Evolutionary conservation across 2,888 invertebrate genomes (phyloP).

Genomic region (Spodoptera picta): DNA sequence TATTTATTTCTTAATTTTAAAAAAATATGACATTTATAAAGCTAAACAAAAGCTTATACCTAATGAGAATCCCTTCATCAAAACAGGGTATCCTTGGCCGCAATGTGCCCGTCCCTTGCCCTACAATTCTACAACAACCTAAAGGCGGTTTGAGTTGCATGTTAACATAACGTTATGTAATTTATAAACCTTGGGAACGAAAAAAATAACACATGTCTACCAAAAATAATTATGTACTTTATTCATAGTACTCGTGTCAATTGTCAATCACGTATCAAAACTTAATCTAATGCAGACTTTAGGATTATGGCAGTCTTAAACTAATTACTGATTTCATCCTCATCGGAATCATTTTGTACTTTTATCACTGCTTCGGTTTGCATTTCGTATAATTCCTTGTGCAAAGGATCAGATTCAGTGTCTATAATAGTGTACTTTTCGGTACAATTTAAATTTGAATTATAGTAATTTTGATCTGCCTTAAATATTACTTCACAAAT

Average conservation of each 20-base stretch:
- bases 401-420: slow-evolving; percentile 43
- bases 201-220: slow-evolving; percentile 1
- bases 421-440: slow-evolving; percentile 52
- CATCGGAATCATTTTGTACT: slow-evolving; percentile 44
- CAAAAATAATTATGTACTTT: slow-evolving; percentile 28
- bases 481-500: slow-evolving; percentile 71
- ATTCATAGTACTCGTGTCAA: slow-evolving; percentile 13
- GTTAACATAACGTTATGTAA: slow-evolving; percentile 36
- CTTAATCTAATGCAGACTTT: slow-evolving; percentile 4
- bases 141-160: slow-evolving; percentile 39
- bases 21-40: slow-evolving; percentile 7
- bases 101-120: slow-evolving; percentile 42
- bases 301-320: slow-evolving; percentile 1
- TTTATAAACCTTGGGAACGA: slow-evolving; percentile 23
- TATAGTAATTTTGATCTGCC: slow-evolving; percentile 65
- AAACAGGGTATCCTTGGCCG: slow-evolving; percentile 52
- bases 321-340: slow-evolving; percentile 44
- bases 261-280: slow-evolving; percentile 6
- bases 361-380: slow-evolving; percentile 40
- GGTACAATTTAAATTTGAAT: slow-evolving; percentile 49
- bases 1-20: not conserved
- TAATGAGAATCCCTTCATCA: slow-evolving; percentile 32
- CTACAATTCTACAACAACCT: slow-evolving; percentile 40
- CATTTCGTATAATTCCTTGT: slow-evolving; percentile 30
- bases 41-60: slow-evolving; percentile 19